phyloP scores from a whole-genome alignment of 2,888 invertebrate genomes.

The Cerastis leucographa region DNA sequence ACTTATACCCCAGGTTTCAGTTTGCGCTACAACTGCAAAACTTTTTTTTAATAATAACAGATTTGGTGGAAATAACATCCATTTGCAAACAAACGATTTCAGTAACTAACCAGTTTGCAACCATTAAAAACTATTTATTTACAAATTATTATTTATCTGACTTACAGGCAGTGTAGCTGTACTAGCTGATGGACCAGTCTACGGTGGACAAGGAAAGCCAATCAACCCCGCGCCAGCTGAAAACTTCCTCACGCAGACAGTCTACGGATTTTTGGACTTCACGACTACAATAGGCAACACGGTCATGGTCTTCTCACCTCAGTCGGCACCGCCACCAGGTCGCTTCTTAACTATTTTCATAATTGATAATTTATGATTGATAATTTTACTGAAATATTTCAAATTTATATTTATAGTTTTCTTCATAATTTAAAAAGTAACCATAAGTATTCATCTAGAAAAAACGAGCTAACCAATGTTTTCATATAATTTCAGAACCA shows the following conservation, averaged over 20 bases:
- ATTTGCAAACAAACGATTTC: background rate
- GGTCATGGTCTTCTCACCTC: constrained; percentile 98
- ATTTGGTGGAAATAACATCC: background rate
- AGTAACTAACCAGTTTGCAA: background rate
- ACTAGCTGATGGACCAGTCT: constrained; percentile 62
- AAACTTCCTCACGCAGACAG: constrained; percentile 95
- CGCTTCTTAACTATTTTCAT: constrained; percentile 63
- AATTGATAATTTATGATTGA: background rate
- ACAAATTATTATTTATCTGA: constrained; percentile 5
- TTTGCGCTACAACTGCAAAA: background rate
- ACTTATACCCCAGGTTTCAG: no score
- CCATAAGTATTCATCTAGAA: background rate
- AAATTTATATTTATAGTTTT: background rate
- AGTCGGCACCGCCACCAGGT: constrained; percentile 94
- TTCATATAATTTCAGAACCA: constrained; percentile 80
- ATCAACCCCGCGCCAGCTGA: constrained; percentile 68
- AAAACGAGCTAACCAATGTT: constrained; percentile 32
- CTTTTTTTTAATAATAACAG: background rate
- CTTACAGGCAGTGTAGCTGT: constrained; percentile 65
- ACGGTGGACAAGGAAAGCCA: constrained; percentile 64
- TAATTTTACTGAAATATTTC: background rate
- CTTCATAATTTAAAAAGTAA: background rate
- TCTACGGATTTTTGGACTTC: constrained; percentile 98
- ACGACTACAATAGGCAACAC: constrained; percentile 98
- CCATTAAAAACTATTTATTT: background rate